Evolutionary conservation across 2,888 invertebrate species (phyloP).

Genomic region (Oxystoma pomonae): DNA sequence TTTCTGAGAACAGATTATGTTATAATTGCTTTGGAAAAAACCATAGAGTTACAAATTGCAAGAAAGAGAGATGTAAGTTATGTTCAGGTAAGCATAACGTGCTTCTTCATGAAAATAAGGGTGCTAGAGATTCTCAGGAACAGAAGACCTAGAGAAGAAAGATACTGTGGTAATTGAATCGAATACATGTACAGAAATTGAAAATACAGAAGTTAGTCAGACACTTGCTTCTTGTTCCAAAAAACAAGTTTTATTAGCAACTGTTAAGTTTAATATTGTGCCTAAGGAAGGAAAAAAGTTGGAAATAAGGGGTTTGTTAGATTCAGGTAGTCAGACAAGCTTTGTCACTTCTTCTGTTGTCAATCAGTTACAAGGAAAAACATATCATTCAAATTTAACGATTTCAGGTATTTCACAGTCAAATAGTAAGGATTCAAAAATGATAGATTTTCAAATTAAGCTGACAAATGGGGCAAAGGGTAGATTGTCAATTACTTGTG

Average conservation of each 20-base stretch:
- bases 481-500: constrained; percentile 3
- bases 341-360: not conserved
- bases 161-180: not conserved
- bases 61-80: not conserved
- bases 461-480: not conserved
- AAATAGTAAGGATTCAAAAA: not conserved
- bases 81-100: not conserved
- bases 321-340: not conserved
- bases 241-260: not conserved
- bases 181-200: not conserved
- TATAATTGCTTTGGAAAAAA: not conserved
- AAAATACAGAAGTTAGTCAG: not conserved
- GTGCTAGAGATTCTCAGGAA: not conserved
- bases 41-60: not conserved
- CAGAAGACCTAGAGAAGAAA: no score
- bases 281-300: not conserved
- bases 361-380: not conserved
- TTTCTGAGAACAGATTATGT: not conserved
- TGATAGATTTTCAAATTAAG: not conserved
- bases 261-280: not conserved
- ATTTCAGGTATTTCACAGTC: not conserved
- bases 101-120: not conserved
- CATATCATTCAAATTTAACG: not conserved
- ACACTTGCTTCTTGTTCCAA: not conserved
- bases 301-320: not conserved